phyloP scores from a whole-genome alignment of 2,797 vertebrate genomes.

The Falco novaeseelandiae region DNA sequence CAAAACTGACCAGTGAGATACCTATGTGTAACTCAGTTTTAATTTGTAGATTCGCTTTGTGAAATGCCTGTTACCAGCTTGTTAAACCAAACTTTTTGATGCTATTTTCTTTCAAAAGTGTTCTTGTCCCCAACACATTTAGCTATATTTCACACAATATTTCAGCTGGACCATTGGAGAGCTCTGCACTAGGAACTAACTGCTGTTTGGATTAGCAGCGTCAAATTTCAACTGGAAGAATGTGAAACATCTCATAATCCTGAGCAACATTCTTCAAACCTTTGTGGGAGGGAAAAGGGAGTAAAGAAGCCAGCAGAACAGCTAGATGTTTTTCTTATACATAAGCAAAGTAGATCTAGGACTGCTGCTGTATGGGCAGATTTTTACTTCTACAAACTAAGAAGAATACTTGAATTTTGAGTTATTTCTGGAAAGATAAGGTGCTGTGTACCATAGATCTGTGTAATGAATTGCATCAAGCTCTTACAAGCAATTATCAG shows the following conservation, averaged over 20 bases:
- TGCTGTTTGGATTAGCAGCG: slow-evolving; percentile 15
- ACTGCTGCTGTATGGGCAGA: not conserved
- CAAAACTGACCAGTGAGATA: not conserved
- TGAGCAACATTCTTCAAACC: not conserved
- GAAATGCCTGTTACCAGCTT: not conserved
- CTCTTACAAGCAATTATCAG: not conserved
- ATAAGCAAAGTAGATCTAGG: not conserved
- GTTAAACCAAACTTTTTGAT: not conserved
- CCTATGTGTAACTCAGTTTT: not conserved
- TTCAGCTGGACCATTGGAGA: not conserved
- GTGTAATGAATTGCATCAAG: not conserved
- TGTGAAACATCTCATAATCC: slow-evolving; percentile 41
- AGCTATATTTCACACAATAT: not conserved
- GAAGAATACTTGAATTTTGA: not conserved
- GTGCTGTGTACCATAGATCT: not conserved
- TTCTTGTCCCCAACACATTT: not conserved
- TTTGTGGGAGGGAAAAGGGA: not conserved
- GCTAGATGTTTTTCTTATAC: not conserved
- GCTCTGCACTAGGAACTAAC: not conserved
- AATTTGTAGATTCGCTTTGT: not conserved
- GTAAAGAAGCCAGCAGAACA: not conserved
- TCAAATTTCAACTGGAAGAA: slow-evolving; percentile 41
- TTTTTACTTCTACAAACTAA: not conserved
- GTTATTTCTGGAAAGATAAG: not conserved
- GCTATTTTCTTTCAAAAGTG: slow-evolving; percentile 3